Evolutionary conservation across 2,797 vertebrate genomes (phyloP), one percentile per base, ranked within the genome.

Genomic region (Coracias cyanogaster): DNA sequence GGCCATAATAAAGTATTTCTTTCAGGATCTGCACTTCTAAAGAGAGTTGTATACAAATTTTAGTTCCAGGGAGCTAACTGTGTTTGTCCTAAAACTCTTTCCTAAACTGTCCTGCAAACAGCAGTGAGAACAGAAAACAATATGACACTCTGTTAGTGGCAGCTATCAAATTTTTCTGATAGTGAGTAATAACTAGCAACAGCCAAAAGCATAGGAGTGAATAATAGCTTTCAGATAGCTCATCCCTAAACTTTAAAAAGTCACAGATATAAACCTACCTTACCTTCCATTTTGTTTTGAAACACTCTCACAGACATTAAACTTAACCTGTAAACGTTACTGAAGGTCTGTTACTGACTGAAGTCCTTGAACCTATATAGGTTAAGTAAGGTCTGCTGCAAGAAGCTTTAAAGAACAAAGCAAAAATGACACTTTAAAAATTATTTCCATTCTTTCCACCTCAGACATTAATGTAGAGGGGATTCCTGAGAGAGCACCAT

Each of bases 251-350:
- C 33, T 88, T 95, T 69, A 67, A 90, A 83, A 65, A 57, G 33
- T 21, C 24, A 5, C 17, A 51, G 45, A 25, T 86, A 55, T 24
- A 77, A 28, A 43, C 26, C 28, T 82, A 15, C 65, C n/a, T 92
- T 76, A 51, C 49, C 26, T 93, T 93, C 55, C 39, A 18, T 22
- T 58, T 52, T 83, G 26, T 43, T 91, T 80, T n/a, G 87, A 72
- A 43, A n/a, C 35, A 12, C 45, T 82, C 48, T 86, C 79, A 72
- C 57, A 43, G 33, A 85, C 37, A 18, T 57, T 86, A 69, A 96
- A 55, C 70, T 83, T 61, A 82, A 79, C 73, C 70, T 89, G 46
- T 90, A 90, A 94, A 93, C 95, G 94, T 89, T 97, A 93, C 74
- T 86, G 92, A 94, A 90, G 82, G 65, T 73, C 76, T 93, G 48